These are phyloP conservation scores for Xenus cinereus DNA, from an alignment of 2,113 vertebrate genomes.

Conservation along the genomic window DNA sequence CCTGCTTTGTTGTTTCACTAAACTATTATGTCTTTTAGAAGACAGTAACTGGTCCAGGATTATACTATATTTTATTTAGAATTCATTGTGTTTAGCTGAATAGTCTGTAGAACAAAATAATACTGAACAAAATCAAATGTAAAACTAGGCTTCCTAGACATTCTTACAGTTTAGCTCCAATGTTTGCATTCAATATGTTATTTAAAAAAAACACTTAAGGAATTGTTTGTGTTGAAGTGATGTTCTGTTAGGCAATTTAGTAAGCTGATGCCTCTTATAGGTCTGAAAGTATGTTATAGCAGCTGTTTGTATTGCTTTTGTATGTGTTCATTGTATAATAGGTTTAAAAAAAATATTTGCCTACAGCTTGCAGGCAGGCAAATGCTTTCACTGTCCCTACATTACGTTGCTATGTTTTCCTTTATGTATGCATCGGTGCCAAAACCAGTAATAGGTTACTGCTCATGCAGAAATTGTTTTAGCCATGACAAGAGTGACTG, in stretches of 20 bases:
- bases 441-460: neutral
- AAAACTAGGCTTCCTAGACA: neutral
- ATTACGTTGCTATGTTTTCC: neutral
- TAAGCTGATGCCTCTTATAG: neutral
- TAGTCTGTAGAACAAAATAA: neutral
- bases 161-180: neutral
- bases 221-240: neutral
- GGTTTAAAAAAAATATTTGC: neutral
- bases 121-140: neutral
- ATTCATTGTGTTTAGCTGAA: neutral
- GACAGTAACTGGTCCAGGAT: neutral
- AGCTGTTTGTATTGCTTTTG: constrained; percentile 1
- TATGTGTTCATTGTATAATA: neutral
- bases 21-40: neutral
- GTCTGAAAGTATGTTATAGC: neutral
- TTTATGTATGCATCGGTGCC: neutral
- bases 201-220: neutral
- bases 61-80: neutral
- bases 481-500: neutral
- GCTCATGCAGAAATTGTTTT: neutral
- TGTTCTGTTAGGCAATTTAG: neutral
- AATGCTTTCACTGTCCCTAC: neutral
- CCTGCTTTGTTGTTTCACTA: neutral
- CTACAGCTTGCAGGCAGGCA: neutral
- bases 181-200: neutral